phyloP scores from a whole-genome alignment of 92 coral and sea anemone species.

The Siderastrea siderea region DNA sequence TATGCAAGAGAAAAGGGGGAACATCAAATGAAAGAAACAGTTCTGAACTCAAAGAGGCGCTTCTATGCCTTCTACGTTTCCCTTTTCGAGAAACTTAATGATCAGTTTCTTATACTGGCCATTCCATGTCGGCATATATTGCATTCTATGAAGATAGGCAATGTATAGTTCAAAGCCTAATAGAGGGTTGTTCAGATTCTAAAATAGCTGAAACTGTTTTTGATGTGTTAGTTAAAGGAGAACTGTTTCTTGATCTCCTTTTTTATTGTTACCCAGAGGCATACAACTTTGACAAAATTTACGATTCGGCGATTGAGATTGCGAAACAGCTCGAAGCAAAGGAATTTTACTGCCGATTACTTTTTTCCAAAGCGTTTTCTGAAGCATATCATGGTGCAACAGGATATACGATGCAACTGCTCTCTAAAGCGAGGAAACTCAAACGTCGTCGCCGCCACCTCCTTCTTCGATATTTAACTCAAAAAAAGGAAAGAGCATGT shows the following conservation, averaged over 20 bases:
- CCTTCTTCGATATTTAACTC: no score
- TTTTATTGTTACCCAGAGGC: background rate
- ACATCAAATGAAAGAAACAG: constrained; percentile 1
- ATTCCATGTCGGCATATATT: background rate
- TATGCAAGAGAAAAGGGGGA: constrained; percentile 24
- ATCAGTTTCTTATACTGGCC: background rate
- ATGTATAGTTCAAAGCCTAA: no score
- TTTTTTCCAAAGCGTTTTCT: background rate
- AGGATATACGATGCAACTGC: background rate
- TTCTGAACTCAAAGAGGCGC: background rate
- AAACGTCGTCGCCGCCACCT: background rate
- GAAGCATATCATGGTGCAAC: background rate
- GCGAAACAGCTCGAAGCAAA: background rate
- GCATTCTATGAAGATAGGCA: background rate
- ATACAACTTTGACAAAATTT: background rate
- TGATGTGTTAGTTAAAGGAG: background rate
- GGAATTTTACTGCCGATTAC: background rate
- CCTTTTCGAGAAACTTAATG: no score
- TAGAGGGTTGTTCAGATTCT: no score
- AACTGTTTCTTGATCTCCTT: no score
- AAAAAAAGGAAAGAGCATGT: constrained; percentile 10
- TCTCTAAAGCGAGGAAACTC: background rate
- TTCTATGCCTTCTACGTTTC: background rate
- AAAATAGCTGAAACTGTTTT: background rate
- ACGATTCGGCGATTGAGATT: no score